These are phyloP conservation scores for Agelas oroides DNA, from an alignment of 37 sponge, comb jelly and placozoan species.

Conservation along the genomic window DNA sequence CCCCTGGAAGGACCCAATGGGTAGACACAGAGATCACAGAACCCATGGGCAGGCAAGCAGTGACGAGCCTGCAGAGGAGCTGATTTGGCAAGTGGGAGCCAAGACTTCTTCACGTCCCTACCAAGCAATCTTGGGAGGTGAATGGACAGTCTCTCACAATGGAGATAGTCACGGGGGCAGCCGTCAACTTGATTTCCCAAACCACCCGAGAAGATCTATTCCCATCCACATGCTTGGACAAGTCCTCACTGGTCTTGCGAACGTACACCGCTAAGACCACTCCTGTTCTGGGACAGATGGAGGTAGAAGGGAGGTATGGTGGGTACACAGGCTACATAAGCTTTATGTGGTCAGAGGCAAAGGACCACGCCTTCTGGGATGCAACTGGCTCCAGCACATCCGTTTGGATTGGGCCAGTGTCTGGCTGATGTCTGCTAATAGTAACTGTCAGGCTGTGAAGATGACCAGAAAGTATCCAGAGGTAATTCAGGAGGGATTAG, in stretches of 20 bases:
- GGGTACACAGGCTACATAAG: neutral
- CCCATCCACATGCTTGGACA: neutral
- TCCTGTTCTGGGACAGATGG: neutral
- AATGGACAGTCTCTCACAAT: neutral
- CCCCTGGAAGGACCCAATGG: neutral
- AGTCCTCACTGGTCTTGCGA: neutral
- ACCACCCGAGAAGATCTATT: neutral
- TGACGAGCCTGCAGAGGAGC: slow-evolving; percentile 4
- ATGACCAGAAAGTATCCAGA: neutral
- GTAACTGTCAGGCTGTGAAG: neutral
- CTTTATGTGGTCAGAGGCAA: slow-evolving; percentile 9
- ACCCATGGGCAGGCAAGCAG: too few species aligned
- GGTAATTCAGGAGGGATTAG: slow-evolving; percentile 10
- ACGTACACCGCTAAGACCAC: slow-evolving; percentile 26
- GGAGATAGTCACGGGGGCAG: slow-evolving; percentile 24
- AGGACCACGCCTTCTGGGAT: slow-evolving; percentile 11
- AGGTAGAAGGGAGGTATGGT: slow-evolving; percentile 2
- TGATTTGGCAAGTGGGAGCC: too few species aligned
- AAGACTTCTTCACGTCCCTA: too few species aligned
- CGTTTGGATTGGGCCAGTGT: slow-evolving; percentile 31
- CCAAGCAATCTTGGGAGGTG: too few species aligned
- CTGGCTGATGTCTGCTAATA: neutral
- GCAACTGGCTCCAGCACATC: slow-evolving; percentile 38
- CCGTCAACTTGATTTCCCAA: neutral
- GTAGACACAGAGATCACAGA: neutral